Evolutionary conservation across 2,113 vertebrate species (phyloP), one percentile per base, ranked within the genome.

Genomic region (Pitta sordida): DNA sequence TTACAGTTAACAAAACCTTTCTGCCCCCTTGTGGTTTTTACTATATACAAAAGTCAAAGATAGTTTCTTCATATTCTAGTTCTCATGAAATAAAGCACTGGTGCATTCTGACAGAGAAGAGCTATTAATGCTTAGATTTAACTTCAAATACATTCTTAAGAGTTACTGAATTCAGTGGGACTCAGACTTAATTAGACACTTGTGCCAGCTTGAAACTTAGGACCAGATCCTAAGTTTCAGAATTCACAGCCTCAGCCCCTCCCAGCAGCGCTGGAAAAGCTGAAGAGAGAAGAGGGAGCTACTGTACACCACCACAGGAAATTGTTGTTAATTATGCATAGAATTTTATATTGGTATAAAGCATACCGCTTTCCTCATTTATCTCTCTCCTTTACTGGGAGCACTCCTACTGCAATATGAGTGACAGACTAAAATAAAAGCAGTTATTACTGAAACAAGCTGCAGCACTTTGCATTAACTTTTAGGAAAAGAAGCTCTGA

Each of bases 21-120:
- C 87, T 92, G 93, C 92, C 95, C 90, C 55, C 93, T 91, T 79
- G 91, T 93, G 94, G 89, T 48, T 95, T 81, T 87, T 48, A 77
- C 37, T 46, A 9, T 8, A 68, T 8, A 80, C 6, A 37, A 69
- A 92, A 79, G 75, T 46, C 52, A 56, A 29, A 71, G 37, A 48
- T 4, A 74, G 4, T 63, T 88, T 60, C 58, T 91, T 82, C 32
- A 13, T 20, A 34, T 71, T 77, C 70, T 41, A 49, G 24, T n/a
- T 71, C 34, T 55, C 9, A 4, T 59, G 64, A n/a, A 77, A 13
- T 29, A 83, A 95, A 84, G 21, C 75, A 29, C 24, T 85, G 77
- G 32, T 43, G 36, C 16, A 15, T 55, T 78, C 44, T 37, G 48
- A 36, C 77, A 75, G 39, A 70, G 46, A 55, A 77, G 62, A 81